Evolutionary conservation across 2,113 vertebrate species (phyloP).

Genomic region (Microcebus murinus): DNA sequence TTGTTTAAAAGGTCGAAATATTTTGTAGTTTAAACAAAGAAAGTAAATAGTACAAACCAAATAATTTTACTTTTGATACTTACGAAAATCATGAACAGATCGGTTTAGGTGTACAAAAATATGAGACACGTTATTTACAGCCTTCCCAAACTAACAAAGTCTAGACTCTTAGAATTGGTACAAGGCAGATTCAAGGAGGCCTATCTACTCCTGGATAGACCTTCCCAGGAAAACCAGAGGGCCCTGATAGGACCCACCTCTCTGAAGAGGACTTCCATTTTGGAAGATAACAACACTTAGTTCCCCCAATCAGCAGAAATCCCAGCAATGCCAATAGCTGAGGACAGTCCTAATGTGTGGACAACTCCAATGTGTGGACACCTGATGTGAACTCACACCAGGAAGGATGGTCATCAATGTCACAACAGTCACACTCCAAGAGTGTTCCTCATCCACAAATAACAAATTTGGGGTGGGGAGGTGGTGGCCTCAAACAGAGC

Average conservation of each 20-base stretch:
- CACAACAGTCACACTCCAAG: background rate
- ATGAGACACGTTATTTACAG: background rate
- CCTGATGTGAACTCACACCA: background rate
- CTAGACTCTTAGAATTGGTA: background rate
- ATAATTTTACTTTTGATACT: background rate
- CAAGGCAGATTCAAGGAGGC: background rate
- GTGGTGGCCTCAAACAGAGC: background rate
- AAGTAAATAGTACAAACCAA: background rate
- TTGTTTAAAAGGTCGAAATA: constrained; percentile 7
- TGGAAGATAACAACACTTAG: background rate
- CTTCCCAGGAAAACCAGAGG: too few relatives aligned
- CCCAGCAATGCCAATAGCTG: background rate
- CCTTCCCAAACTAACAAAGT: background rate
- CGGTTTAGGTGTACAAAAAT: background rate
- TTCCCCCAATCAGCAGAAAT: background rate
- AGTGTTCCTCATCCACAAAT: background rate
- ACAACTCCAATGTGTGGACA: too few relatives aligned
- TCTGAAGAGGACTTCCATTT: background rate
- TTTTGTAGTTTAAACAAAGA: background rate
- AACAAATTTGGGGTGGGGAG: too few relatives aligned
- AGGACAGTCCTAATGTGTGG: background rate
- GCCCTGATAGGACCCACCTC: background rate
- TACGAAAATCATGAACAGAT: background rate
- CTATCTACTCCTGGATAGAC: background rate
- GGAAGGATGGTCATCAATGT: background rate